These are phyloP conservation scores for Aphyosemion australe DNA, from an alignment of 2,113 vertebrate genomes.

Conservation along the genomic window DNA sequence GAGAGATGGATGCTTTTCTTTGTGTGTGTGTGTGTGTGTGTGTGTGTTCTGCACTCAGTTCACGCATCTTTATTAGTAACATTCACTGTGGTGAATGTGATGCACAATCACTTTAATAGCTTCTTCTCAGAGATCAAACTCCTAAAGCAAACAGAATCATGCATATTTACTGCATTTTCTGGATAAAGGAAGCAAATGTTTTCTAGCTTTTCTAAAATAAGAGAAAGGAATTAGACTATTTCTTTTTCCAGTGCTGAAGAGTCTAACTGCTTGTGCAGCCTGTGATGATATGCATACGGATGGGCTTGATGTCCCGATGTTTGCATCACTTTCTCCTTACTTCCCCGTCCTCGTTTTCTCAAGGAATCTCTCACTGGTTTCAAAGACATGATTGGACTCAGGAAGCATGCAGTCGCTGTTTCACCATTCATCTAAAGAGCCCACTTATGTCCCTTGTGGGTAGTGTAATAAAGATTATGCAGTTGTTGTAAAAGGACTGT, in stretches of 20 bases:
- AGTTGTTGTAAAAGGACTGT: conserved; percentile 48
- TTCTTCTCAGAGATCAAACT: not conserved
- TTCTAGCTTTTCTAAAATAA: conserved; percentile 9
- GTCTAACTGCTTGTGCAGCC: conserved; percentile 31
- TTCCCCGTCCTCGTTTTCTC: conserved; percentile 24
- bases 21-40: conserved; percentile 11
- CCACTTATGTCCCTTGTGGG: conserved; percentile 44
- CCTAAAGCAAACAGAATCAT: conserved; percentile 4
- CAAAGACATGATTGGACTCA: conserved; percentile 48
- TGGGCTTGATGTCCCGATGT: conserved; percentile 42
- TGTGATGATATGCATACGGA: conserved; percentile 46
- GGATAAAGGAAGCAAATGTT: not conserved
- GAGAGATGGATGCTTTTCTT: conserved; percentile 44
- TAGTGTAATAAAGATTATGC: conserved; percentile 35
- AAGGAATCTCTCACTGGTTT: conserved; percentile 39
- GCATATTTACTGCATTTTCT: conserved; percentile 9
- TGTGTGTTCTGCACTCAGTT: conserved; percentile 11
- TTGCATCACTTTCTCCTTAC: conserved; percentile 49
- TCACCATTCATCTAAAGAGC: conserved; percentile 51
- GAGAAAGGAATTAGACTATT: not conserved
- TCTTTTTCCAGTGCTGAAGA: conserved; percentile 9
- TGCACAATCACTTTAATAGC: conserved; percentile 21
- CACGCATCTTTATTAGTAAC: conserved; percentile 29
- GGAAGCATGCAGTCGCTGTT: conserved; percentile 38
- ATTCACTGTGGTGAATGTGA: conserved; percentile 26